phyloP scores from a whole-genome alignment of 2,797 vertebrate species.

The Spondyliosoma cantharus region DNA sequence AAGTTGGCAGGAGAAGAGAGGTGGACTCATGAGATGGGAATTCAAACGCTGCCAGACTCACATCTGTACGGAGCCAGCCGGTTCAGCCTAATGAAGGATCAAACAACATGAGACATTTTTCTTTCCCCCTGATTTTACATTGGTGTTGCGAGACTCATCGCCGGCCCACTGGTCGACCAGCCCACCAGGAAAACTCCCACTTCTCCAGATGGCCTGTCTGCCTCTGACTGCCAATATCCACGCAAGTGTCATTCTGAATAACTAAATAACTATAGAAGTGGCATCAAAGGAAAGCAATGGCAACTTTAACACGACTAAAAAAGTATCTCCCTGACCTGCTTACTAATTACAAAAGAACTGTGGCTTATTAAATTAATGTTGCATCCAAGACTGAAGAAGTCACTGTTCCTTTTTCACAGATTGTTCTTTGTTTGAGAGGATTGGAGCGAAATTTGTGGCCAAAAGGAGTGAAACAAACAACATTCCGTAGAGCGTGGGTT shows the following conservation, averaged over 20 bases:
- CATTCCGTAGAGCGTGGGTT: constrained; percentile 16
- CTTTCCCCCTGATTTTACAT: constrained; percentile 29
- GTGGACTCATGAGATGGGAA: constrained; percentile 34
- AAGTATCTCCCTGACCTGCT: background rate
- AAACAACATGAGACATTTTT: constrained; percentile 34
- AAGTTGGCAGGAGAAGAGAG: constrained; percentile 21
- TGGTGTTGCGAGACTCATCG: constrained; percentile 59
- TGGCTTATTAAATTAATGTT: background rate
- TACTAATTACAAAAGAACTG: constrained; percentile 4
- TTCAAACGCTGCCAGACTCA: constrained; percentile 39
- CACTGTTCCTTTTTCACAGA: background rate
- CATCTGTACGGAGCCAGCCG: constrained; percentile 53
- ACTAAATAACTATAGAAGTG: constrained; percentile 39
- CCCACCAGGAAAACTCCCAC: constrained; percentile 73
- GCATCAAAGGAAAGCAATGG: constrained; percentile 13
- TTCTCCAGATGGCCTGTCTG: constrained; percentile 75
- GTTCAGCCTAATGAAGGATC: constrained; percentile 39
- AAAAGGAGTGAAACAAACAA: constrained; percentile 21
- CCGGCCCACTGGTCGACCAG: constrained; percentile 45
- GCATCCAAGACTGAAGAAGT: background rate
- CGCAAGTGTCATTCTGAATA: constrained; percentile 54
- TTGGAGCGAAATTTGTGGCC: background rate
- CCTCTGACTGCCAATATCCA: constrained; percentile 59
- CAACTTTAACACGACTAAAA: constrained; percentile 8
- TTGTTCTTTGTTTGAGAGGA: constrained; percentile 22